Percentiles rank a stretch among this genome's conserved stretches.
These are phyloP conservation scores for Dexiosoma caninum DNA, from an alignment of 2,888 invertebrate genomes.

Conservation along the genomic window DNA sequence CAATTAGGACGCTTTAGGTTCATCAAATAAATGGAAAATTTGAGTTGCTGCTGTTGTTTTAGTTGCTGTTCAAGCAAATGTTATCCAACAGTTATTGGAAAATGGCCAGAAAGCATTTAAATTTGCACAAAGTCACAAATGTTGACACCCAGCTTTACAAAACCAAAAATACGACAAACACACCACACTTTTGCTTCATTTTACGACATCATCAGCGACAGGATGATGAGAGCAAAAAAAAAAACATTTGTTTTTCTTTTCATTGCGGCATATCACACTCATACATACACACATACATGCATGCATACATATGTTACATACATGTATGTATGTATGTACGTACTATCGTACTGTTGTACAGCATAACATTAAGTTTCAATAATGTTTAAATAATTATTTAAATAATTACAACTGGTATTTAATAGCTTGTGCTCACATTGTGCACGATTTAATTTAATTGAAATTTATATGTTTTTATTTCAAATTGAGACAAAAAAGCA, in stretches of 20 bases:
- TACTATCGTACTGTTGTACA: too few species aligned
- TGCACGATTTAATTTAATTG: slow-evolving; percentile 42
- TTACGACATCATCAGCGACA: not conserved
- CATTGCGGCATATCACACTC: not conserved
- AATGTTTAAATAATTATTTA: slow-evolving; percentile 31
- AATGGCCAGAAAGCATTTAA: slow-evolving; percentile 48
- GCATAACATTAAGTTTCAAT: not conserved
- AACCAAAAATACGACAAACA: not conserved
- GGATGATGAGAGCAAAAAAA: not conserved
- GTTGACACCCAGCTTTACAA: not conserved
- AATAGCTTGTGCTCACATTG: slow-evolving; percentile 19
- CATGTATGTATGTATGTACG: too few species aligned
- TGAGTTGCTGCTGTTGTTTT: not conserved
- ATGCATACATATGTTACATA: not conserved
- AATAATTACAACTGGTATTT: slow-evolving; percentile 32
- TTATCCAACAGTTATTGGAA: slow-evolving; percentile 38
- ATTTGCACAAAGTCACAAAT: slow-evolving; percentile 46
- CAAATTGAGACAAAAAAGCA: not conserved
- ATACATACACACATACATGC: not conserved
- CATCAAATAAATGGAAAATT: not conserved
- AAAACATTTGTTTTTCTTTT: too few species aligned
- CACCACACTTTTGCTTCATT: not conserved
- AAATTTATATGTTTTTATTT: slow-evolving; percentile 45
- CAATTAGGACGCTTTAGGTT: slow-evolving; percentile 31
- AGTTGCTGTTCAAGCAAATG: not conserved